These are phyloP conservation scores for Euura saliciscinereae DNA, from an alignment of 1,140 invertebrate species.

Conservation along the genomic window DNA sequence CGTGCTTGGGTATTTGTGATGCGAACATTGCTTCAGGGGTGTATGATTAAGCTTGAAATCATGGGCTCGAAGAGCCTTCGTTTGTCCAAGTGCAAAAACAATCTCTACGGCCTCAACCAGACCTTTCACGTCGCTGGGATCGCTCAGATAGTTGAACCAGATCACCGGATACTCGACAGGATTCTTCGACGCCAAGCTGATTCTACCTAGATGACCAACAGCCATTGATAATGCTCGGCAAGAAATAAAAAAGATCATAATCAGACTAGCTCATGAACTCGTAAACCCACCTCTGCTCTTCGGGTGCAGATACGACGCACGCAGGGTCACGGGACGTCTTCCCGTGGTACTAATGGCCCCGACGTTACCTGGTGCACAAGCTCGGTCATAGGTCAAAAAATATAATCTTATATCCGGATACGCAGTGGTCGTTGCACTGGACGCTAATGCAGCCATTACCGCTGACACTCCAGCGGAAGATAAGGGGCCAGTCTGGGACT, in stretches of 20 bases:
- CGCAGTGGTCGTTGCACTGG: slow-evolving; percentile 59
- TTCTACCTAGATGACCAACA: slow-evolving; percentile 60
- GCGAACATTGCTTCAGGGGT: slow-evolving; percentile 33
- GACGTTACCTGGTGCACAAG: slow-evolving; percentile 58
- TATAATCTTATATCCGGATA: slow-evolving; percentile 57
- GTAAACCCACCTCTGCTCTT: slow-evolving; percentile 72
- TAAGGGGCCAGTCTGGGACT: slow-evolving; percentile 74
- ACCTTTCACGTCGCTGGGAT: slow-evolving; percentile 51
- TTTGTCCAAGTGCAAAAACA: slow-evolving; percentile 38
- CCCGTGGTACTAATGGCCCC: slow-evolving; percentile 42
- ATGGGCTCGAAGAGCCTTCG: slow-evolving; percentile 37
- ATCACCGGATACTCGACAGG: slow-evolving; percentile 64
- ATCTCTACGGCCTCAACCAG: slow-evolving; percentile 52
- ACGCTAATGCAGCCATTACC: slow-evolving; percentile 66
- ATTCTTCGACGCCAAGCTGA: slow-evolving; percentile 53
- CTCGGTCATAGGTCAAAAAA: slow-evolving; percentile 53
- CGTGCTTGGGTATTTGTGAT: slow-evolving; percentile 61
- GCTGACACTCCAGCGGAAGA: slow-evolving; percentile 73
- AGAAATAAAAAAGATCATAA: no score
- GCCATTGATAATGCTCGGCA: background rate
- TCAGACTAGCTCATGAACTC: no score
- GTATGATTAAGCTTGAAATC: slow-evolving; percentile 30
- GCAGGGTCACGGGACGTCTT: slow-evolving; percentile 62
- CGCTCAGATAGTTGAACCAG: slow-evolving; percentile 63
- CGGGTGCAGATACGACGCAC: slow-evolving; percentile 70